Base-by-base conservation (phyloP, 2,113 vertebrate genomes). In the Psettodes erumei region DNA sequence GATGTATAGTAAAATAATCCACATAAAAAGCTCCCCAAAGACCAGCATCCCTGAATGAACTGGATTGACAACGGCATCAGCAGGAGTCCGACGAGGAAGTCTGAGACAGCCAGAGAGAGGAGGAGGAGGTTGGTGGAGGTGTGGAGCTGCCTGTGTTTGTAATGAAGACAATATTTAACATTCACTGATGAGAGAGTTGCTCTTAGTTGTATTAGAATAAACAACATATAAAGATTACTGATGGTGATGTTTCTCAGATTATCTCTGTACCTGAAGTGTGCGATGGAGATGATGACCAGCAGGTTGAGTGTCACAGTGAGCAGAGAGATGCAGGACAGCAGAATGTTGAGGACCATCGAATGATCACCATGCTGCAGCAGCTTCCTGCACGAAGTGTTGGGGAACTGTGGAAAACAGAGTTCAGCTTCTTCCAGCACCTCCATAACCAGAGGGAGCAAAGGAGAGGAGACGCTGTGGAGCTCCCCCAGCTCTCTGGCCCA, bases 61-160 rank as follows among this genome's bases (percentile, higher is more conserved):
- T 42, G 37, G 27, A 28, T 3, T n/a, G n/a, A n/a, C n/a, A n/a
- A n/a, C 1, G 37, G 23, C 58, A 40, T 42, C 37, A 60, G 8
- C 15, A 40, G 38, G 15, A 61, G 58, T 13, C 73, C 79, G 3
- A 61, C 67, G 0, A 71, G 19, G 48, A 71, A 47, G 3, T 77
- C 54, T 5, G 58, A 8, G 0, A 61, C 37, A 10, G 58, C 58
- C 16, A 61, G 58, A 42, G 58, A 61, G 8, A 66, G 63, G 45
- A 76, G 33, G 25, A 76, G 15, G 56, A 69, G 47, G 75, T 77
- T 77, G 47, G 75, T 77, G 35, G 65, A 40, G n/a, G 75, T 77
- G 56, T 69, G 75, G 21, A 77, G 75, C 75, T 62, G 86, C 68
- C 85, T 92, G 79, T 47, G 72, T 25, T 18, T 19, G 58, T 47